These are phyloP conservation scores for Tachina fera DNA, from an alignment of 2,888 invertebrate species.

Conservation along the genomic window DNA sequence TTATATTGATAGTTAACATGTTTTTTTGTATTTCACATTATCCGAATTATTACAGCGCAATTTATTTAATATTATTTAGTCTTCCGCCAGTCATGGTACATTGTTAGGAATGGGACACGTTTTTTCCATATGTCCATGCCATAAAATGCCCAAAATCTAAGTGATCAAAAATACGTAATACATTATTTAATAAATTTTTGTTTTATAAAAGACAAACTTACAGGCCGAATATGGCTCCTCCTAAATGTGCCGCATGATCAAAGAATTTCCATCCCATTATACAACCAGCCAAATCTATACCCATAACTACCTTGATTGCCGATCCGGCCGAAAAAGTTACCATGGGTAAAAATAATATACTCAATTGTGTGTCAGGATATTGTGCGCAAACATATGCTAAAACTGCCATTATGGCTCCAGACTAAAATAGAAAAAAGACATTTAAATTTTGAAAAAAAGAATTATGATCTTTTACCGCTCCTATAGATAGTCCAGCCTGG, in stretches of 20 bases:
- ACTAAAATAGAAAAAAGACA: conserved; percentile 84
- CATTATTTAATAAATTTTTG: not conserved
- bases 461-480: conserved; percentile 89
- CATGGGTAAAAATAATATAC: conserved; percentile 95
- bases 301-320: conserved; percentile 93
- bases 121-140: conserved; percentile 80
- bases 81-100: conserved; percentile 80
- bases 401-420: conserved; percentile 97
- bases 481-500: conserved; percentile 91
- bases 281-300: conserved; percentile 92
- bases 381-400: conserved; percentile 93
- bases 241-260: conserved; percentile 99
- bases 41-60: not conserved
- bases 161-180: not conserved
- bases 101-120: conserved; percentile 77
- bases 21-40: not conserved
- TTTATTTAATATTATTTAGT: conserved; percentile 75
- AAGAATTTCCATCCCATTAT: conserved; percentile 94
- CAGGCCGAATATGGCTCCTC: conserved; percentile 96
- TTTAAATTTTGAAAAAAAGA: not conserved
- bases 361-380: conserved; percentile 94
- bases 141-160: conserved; percentile 80
- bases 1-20: not conserved
- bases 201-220: conserved; percentile 80
- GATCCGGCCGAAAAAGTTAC: conserved; percentile 93